Evolutionary conservation across 2,113 vertebrate species (phyloP).

Genomic region (Clinocottus analis): DNA sequence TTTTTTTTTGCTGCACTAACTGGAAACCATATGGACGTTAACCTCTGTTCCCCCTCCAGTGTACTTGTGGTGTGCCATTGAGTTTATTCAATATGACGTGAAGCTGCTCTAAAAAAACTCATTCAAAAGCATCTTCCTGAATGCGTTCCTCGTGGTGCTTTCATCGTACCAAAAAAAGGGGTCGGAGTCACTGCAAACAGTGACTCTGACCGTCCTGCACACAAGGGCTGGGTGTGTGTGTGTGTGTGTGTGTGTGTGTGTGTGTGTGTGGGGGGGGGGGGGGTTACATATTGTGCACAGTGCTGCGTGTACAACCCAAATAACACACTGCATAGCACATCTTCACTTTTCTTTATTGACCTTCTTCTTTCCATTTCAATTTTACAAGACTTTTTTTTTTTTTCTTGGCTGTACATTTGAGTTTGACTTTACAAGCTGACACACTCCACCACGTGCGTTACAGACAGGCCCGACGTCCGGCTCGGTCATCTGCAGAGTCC

Average conservation of each 20-base stretch:
- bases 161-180: background rate
- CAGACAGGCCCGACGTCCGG: slow-evolving; percentile 4
- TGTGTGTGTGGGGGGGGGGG: too few species aligned
- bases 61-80: background rate
- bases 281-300: background rate
- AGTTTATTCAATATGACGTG: background rate
- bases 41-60: background rate
- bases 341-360: slow-evolving; percentile 38
- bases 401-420: background rate
- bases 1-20: slow-evolving; percentile 22
- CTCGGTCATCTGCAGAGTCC: background rate
- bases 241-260: too few species aligned
- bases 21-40: slow-evolving; percentile 37
- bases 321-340: slow-evolving; percentile 30
- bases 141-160: background rate
- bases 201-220: background rate
- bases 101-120: background rate
- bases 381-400: background rate
- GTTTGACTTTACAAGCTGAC: background rate
- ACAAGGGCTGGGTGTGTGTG: too few species aligned
- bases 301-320: slow-evolving; percentile 27
- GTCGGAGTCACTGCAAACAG: background rate
- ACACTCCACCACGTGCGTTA: background rate
- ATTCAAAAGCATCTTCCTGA: background rate
- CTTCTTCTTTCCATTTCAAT: background rate